Evolutionary conservation across 2,888 invertebrate genomes (phyloP).

Genomic region (Pachycephus smyrnensis): DNA sequence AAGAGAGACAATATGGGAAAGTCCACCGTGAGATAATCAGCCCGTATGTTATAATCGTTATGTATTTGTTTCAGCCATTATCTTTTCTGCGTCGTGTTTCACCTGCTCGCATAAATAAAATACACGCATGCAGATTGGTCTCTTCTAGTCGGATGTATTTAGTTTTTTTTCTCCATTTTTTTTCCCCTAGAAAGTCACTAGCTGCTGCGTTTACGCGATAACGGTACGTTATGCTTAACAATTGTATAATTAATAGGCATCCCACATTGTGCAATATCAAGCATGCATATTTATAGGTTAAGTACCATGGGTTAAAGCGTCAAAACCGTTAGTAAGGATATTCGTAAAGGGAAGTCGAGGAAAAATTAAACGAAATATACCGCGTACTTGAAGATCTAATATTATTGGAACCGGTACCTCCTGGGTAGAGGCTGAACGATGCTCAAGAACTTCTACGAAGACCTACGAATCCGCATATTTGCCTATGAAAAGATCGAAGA

Average conservation of each 20-base stretch:
- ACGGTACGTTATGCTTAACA: not conserved
- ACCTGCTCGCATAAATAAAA: constrained; percentile 52
- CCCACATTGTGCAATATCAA: not conserved
- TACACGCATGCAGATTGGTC: constrained; percentile 24
- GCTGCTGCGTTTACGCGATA: not conserved
- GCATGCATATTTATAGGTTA: not conserved
- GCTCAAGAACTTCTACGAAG: constrained; percentile 26
- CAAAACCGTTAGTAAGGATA: not conserved
- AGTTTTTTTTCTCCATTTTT: not conserved
- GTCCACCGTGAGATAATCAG: constrained; percentile 61
- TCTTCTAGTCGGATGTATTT: not conserved
- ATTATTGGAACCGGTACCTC: not conserved
- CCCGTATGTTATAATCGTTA: constrained; percentile 65
- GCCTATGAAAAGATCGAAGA: constrained; percentile 60
- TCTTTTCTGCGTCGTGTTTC: constrained; percentile 51
- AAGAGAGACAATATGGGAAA: constrained; percentile 58
- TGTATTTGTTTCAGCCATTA: constrained; percentile 65
- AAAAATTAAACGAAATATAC: not conserved
- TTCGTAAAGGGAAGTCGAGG: not conserved
- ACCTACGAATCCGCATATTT: constrained; percentile 52
- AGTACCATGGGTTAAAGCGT: not conserved
- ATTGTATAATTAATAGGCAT: not conserved
- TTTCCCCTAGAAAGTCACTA: constrained; percentile 5
- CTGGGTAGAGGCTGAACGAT: not conserved
- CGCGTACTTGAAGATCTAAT: not conserved